Conservation (phyloP, 1,140 invertebrate species). For the Aphelenchoides fujianensis region DNA sequence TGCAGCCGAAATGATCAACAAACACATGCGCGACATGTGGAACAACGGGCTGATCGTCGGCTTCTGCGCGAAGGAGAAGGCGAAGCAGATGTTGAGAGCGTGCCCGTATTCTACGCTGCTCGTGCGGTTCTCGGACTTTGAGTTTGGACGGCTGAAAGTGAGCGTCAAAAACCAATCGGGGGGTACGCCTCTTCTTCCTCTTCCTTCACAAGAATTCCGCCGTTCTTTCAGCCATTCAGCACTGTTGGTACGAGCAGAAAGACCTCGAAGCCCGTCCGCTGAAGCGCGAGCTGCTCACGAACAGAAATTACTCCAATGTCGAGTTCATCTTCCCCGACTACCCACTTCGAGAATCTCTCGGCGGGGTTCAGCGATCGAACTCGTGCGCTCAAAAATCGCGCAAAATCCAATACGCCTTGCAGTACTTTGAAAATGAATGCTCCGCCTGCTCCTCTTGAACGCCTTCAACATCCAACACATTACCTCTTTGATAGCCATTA, state of each 20-base stretch:
- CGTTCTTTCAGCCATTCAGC: conserved; percentile 58
- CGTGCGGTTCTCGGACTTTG: conserved; percentile 60
- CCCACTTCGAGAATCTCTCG: conserved; percentile 53
- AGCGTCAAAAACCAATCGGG: conserved; percentile 56
- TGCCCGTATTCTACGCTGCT: conserved; percentile 53
- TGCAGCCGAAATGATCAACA: conserved; percentile 62
- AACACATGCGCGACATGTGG: conserved; percentile 60
- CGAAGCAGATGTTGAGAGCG: conserved; percentile 50
- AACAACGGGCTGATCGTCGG: conserved; percentile 59
- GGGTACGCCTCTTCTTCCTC: no score
- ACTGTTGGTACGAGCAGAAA: conserved; percentile 60
- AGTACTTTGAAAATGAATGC: conserved; percentile 60
- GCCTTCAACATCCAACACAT: no score
- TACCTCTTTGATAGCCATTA: no score
- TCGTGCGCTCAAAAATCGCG: conserved; percentile 42
- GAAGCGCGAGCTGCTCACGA: conserved; percentile 49
- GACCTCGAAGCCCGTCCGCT: conserved; percentile 50
- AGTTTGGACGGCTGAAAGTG: conserved; percentile 61
- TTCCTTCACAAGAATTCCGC: no score
- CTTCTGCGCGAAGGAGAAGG: conserved; percentile 60
- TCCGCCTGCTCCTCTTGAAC: conserved; percentile 26
- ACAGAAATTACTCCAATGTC: conserved; percentile 56
- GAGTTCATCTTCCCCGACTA: conserved; percentile 61
- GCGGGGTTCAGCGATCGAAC: conserved; percentile 43
- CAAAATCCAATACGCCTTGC: conserved; percentile 53